A percentile compares a stretch with the other conserved stretches of the same genome.
These are phyloP conservation scores for Antennarius striatus DNA, from an alignment of 2,113 vertebrate genomes.

Conservation along the genomic window DNA sequence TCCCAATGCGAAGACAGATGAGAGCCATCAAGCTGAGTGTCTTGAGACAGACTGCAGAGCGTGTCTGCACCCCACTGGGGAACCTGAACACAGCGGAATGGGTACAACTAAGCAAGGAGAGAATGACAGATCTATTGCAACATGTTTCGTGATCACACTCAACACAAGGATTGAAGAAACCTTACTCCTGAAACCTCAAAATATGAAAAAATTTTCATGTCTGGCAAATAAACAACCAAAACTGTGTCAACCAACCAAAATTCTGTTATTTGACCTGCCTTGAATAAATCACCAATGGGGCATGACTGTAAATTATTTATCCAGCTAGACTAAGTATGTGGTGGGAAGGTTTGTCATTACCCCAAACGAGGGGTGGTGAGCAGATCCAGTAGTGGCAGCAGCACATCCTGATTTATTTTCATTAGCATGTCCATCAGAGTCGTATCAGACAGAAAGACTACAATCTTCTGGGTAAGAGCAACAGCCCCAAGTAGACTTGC, in stretches of 20 bases:
- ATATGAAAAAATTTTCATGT: neutral
- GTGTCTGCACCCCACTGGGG: conserved; percentile 92
- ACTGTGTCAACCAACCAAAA: too few species aligned
- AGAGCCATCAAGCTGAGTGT: conserved; percentile 93
- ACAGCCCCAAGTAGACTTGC: conserved; percentile 92
- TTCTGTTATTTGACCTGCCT: neutral
- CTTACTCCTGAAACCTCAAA: conserved; percentile 1
- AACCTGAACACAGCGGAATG: conserved; percentile 81
- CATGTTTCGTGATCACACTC: neutral
- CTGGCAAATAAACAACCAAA: neutral
- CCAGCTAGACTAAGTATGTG: neutral
- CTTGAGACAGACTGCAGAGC: conserved; percentile 91
- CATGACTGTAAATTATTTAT: neutral
- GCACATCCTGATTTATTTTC: conserved; percentile 94
- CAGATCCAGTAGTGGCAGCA: conserved; percentile 90
- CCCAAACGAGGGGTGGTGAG: conserved; percentile 87
- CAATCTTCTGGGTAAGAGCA: conserved; percentile 91
- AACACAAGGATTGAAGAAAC: neutral
- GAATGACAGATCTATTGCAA: conserved; percentile 16
- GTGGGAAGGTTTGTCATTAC: conserved; percentile 66
- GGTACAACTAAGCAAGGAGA: conserved; percentile 9
- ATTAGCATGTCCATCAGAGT: conserved; percentile 98
- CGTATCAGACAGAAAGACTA: conserved; percentile 93
- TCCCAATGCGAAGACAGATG: conserved; percentile 93
- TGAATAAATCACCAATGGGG: neutral